Evolutionary conservation across 1,140 invertebrate genomes (phyloP), one percentile per base, ranked within the genome.

Genomic region (Aphis gossypii): DNA sequence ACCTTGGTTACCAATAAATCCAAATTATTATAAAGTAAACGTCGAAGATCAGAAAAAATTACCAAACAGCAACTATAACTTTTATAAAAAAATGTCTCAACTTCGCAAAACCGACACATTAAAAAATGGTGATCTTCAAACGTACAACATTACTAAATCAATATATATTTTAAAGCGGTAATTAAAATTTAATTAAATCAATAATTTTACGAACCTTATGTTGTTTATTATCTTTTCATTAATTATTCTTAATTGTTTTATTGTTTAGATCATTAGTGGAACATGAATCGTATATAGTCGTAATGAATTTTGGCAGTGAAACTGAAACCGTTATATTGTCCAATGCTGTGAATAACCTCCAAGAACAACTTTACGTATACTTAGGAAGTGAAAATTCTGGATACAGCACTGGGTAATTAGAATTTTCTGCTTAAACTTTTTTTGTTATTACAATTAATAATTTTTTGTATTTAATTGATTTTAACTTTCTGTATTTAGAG

Each of bases 1-100:
- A 3, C 96, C 97, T 0, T 98, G 97, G 97, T 94, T 98, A n/a
- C 97, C 97, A 6, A 95, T 97, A 1, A 95, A 96, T 94, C 94
- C 95, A 2, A 95, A 96, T 94, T 97, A 96, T 94, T 91, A 94
- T 25, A 94, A 94, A 0, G 94, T 95, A 51, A 97, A 97, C 38
- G 96, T 96, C 0, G 94, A 96, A 54, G 11, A 60, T 2, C 93
- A 94, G 25, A 82, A 94, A 91, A 51, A 94, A 30, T 44, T 44
- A 41, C 82, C 51, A 20, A 88, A 14, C 7, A 94, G 93, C 30
- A 46, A 84, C 56, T 93, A 89, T 18, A 94, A 94, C 25, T 68
- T 94, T 54, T 94, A 87, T 44, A 94, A 94, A 91, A 88, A 88
- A 46, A 60, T 94, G 60, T 48, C 84, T 20, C 4, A 89, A 60